phyloP scores from a whole-genome alignment of 2,113 vertebrate species.

The Microtus ochrogaster region DNA sequence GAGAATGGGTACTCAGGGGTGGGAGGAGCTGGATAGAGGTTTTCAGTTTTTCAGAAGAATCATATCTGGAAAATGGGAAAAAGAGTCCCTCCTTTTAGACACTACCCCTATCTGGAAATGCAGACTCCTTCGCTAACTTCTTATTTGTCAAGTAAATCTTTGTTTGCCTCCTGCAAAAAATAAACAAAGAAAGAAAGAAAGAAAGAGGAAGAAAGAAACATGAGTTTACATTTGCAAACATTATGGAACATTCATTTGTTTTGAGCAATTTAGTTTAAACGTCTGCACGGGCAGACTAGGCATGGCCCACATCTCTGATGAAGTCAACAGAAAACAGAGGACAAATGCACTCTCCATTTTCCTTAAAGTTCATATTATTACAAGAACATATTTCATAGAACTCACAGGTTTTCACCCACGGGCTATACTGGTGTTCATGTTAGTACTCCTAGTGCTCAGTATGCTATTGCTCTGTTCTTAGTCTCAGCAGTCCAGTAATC shows the following conservation, averaged over 20 bases:
- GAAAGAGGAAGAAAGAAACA: no score
- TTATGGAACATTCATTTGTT: not conserved
- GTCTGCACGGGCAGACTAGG: not conserved
- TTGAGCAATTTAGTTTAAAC: not conserved
- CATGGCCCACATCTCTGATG: no score
- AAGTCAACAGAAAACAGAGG: not conserved
- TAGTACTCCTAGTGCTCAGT: accelerated
- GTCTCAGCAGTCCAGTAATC: no score
- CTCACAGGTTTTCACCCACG: not conserved
- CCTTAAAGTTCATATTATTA: not conserved
- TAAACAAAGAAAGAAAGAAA: no score
- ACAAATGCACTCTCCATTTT: not conserved
- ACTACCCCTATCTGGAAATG: accelerated
- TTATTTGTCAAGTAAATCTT: not conserved
- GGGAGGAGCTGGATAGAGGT: not conserved
- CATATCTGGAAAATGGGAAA: not conserved
- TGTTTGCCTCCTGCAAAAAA: not conserved
- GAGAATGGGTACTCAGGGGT: no score
- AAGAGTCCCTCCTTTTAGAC: not conserved
- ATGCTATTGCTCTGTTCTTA: not conserved
- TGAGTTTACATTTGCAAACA: not conserved
- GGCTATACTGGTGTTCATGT: accelerated
- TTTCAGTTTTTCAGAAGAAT: not conserved
- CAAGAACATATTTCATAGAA: not conserved
- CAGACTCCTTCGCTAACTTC: not conserved